Evolutionary conservation across 2,113 vertebrate genomes (phyloP).

Genomic region (Mustela lutreola): DNA sequence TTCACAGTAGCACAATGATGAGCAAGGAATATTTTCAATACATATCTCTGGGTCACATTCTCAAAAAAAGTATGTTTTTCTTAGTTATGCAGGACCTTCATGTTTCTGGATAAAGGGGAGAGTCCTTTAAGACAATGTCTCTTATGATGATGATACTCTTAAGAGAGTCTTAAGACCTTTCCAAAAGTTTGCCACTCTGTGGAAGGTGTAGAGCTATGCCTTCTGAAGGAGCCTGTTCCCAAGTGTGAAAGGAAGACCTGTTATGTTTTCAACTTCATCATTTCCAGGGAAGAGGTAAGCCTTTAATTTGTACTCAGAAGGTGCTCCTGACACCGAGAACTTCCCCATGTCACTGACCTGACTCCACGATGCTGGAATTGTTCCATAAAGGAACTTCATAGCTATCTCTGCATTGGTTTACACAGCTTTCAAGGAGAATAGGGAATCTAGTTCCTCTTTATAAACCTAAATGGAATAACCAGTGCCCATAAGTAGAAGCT

Average conservation of each 20-base stretch:
- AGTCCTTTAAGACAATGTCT: not conserved
- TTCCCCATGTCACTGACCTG: not conserved
- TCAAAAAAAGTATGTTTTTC: constrained; percentile 34
- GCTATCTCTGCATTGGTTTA: not conserved
- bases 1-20: not conserved
- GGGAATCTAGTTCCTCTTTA: not conserved
- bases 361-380: not conserved
- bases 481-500: not conserved
- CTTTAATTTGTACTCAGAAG: not conserved
- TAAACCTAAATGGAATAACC: not conserved
- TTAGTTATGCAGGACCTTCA: not conserved
- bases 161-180: not conserved
- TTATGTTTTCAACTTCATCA: not conserved
- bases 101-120: not conserved
- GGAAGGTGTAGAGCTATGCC: not conserved
- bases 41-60: not conserved
- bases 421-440: not conserved
- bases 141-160: not conserved
- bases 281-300: not conserved
- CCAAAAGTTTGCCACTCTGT: not conserved
- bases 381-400: not conserved
- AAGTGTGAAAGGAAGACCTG: not conserved
- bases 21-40: not conserved
- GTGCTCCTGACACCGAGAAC: not conserved
- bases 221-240: not conserved